A percentile compares a stretch with the other conserved stretches of the same genome.
These are phyloP conservation scores for Phalera bucephala DNA, from an alignment of 2,888 invertebrate species.

Conservation along the genomic window DNA sequence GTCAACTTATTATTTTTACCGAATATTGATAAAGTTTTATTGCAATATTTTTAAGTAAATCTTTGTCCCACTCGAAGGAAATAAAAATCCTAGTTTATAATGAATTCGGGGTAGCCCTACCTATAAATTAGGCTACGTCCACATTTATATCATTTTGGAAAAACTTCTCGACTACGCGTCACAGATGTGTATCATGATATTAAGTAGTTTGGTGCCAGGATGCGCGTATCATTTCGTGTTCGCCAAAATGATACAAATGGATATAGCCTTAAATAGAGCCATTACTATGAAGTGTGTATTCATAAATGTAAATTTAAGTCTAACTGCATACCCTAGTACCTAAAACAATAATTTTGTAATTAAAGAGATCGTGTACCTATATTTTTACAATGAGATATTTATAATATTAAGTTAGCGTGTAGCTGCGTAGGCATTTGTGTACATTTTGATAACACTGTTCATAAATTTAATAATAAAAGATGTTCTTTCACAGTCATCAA, in stretches of 20 bases:
- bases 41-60: too few relatives aligned
- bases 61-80: conserved; percentile 7
- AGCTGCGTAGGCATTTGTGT: conserved; percentile 67
- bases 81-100: not conserved
- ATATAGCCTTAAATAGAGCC: conserved; percentile 33
- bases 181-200: too few relatives aligned
- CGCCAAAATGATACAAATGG: too few relatives aligned
- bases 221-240: too few relatives aligned
- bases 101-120: not conserved
- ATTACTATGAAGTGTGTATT: conserved; percentile 36
- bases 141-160: too few relatives aligned
- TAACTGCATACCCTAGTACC: conserved; percentile 47
- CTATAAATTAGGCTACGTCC: too few relatives aligned
- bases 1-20: conserved; percentile 15
- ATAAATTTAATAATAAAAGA: conserved; percentile 54
- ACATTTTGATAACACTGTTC: conserved; percentile 69
- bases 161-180: too few relatives aligned
- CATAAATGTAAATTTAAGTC: conserved; percentile 37
- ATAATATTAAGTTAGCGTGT: conserved; percentile 55
- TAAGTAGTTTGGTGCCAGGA: too few relatives aligned
- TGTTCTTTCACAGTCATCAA: conserved; percentile 65
- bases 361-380: conserved; percentile 65
- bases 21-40: conserved; percentile 2
- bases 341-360: conserved; percentile 39
- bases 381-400: conserved; percentile 77